Evolutionary conservation across 2,797 vertebrate species (phyloP).

Genomic region (Oreortyx pictus): DNA sequence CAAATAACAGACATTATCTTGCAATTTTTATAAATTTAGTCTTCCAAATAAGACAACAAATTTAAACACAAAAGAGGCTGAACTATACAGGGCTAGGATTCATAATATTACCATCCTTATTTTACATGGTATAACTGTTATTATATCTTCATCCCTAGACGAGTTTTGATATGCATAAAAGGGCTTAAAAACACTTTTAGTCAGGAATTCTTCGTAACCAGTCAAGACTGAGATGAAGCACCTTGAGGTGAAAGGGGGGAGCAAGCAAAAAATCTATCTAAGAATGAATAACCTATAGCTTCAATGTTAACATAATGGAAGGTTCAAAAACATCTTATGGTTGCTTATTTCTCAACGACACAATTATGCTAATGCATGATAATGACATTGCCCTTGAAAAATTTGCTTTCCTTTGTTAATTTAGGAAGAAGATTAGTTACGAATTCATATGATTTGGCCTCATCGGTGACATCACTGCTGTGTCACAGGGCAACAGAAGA

Average conservation of each 20-base stretch:
- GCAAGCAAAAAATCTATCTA: not conserved
- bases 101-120: not conserved
- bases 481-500: not conserved
- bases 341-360: not conserved
- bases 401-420: not conserved
- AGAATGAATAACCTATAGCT: not conserved
- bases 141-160: not conserved
- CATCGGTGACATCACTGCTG: not conserved
- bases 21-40: conserved; percentile 19
- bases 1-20: conserved; percentile 1
- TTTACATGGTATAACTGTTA: not conserved
- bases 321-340: not conserved
- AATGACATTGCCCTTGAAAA: not conserved
- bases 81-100: not conserved
- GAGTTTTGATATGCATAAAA: not conserved
- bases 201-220: not conserved
- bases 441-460: not conserved
- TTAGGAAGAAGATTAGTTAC: not conserved
- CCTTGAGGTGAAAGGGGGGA: not conserved
- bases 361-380: not conserved
- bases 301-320: not conserved
- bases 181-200: not conserved
- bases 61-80: not conserved
- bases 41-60: not conserved
- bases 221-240: not conserved